Evolutionary conservation across 2,113 vertebrate genomes (phyloP).

Genomic region (Climacteris rufus): DNA sequence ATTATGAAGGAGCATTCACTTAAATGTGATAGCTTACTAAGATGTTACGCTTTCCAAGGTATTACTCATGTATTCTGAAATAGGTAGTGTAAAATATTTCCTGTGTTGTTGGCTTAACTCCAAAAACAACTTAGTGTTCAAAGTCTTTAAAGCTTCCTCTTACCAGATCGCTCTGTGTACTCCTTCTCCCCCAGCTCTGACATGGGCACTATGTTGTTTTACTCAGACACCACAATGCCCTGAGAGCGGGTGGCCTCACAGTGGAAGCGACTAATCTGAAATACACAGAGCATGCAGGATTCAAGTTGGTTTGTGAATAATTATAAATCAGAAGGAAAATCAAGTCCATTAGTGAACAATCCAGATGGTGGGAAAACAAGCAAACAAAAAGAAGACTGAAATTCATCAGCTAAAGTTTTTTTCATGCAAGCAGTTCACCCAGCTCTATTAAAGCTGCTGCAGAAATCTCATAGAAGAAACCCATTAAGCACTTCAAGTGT

Average conservation of each 20-base stretch:
- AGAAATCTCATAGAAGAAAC: conserved; percentile 51
- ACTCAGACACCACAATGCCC: neutral
- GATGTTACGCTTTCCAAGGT: neutral
- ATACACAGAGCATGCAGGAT: fast-evolving
- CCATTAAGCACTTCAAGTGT: conserved; percentile 61
- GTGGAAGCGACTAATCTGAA: neutral
- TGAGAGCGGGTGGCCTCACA: neutral
- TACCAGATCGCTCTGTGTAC: neutral
- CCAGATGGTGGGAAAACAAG: neutral
- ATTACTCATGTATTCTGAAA: neutral
- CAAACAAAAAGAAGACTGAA: neutral
- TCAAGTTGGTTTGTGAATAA: neutral
- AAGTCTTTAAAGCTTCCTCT: neutral
- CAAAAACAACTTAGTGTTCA: neutral
- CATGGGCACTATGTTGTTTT: fast-evolving
- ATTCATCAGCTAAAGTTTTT: neutral
- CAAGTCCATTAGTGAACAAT: neutral
- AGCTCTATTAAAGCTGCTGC: conserved; percentile 41
- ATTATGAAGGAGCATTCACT: neutral
- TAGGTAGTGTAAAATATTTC: neutral
- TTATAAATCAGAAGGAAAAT: neutral
- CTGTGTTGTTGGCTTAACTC: neutral
- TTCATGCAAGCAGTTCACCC: neutral
- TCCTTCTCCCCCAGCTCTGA: neutral
- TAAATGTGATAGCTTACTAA: neutral